Evolutionary conservation across 1,140 invertebrate genomes (phyloP), one percentile per base, ranked within the genome.

Genomic region (Popillia japonica): DNA sequence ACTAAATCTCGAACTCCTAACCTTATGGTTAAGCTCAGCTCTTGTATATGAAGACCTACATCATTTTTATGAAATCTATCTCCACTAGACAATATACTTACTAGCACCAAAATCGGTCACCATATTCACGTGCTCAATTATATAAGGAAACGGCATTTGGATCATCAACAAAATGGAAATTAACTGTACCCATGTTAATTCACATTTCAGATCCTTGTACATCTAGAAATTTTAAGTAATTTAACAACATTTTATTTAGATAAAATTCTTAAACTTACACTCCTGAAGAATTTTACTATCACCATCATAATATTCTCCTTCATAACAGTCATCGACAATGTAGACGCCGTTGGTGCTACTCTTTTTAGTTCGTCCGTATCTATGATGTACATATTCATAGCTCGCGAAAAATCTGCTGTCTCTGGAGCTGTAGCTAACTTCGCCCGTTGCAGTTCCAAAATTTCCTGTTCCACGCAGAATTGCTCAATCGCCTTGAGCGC

Each of bases 381-480:
- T 23, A 68, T 68, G 7, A 68, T 68, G 61, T 68, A 68, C 61
- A 68, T 68, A 34, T 22, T 22, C 61, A 68, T 23, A 6, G 61
- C 61, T 68, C 61, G 8, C 1, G 20, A 27, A 68, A 10, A 22
- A 22, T 34, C 61, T 7, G 3, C 22, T 3, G 48, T n/a, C n/a
- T 7, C 10, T 6, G 61, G 8, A 14, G 6, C 20, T 7, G 22
- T 68, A 10, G 11, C 22, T 1, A 27, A 6, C 3, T 14, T 23
- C 7, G 61, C 61, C 61, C 61, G 20, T 68, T 68, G 20, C 20
- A 34, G 6, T 7, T 9, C 61, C 61, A 27, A 0, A 22, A 68
- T 68, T 68, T 68, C 61, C 9, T 27, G 61, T 34, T 68, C 20
- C 17, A 68, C 61, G 2, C 22, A 22, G 22, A 10, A 34, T 8